Base-by-base conservation (phyloP, 2,888 invertebrate species). In the Sinohyriopsis cumingii region DNA sequence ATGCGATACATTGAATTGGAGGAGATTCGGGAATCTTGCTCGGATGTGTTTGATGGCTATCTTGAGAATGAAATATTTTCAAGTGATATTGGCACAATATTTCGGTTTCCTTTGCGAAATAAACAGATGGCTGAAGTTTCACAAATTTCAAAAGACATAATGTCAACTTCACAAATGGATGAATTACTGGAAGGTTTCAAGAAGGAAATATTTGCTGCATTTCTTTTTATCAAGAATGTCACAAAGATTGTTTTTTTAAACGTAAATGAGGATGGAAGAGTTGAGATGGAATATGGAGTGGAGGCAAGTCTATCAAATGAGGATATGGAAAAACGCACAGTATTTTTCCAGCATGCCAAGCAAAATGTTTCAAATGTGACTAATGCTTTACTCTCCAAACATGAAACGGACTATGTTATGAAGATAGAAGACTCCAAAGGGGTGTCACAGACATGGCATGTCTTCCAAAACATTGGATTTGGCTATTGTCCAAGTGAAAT, bases 391-490 rank as follows among this genome's bases (percentile, higher is more conserved):
- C 12, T 12, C 0, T 45, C 45, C 12, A 45, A 45, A 45, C 45
- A 45, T 45, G 45, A 45, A 45, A 45, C 45, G 12, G 45, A 45
- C 9, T 69, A 66, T 53, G n/a, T 54, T 28, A 15, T 79, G 20
- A 60, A 33, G 12, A 59, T 78, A 0, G 19, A 19, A 22, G 70
- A 72, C 28, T 66, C 25, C 12, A 63, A 28, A 56, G 63, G 63
- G 12, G 19, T 20, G 22, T 25, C 45, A 22, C 55, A 69, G 20
- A 28, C 59, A n/a, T 87, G 84, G 85, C 63, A 87, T 22, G 71
- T 86, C 33, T 77, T 81, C 0, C 82, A 82, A 28, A 67, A 79
- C 54, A 73, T 84, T 65, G 88, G 88, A 2, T 79, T 85, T 59
- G 55, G 59, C 6, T 20, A 68, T 20, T 45, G 80, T n/a, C 74